Percentiles rank a stretch among this genome's conserved stretches.
phyloP scores from a whole-genome alignment of 2,888 invertebrate species.

The Pimpla rufipes region DNA sequence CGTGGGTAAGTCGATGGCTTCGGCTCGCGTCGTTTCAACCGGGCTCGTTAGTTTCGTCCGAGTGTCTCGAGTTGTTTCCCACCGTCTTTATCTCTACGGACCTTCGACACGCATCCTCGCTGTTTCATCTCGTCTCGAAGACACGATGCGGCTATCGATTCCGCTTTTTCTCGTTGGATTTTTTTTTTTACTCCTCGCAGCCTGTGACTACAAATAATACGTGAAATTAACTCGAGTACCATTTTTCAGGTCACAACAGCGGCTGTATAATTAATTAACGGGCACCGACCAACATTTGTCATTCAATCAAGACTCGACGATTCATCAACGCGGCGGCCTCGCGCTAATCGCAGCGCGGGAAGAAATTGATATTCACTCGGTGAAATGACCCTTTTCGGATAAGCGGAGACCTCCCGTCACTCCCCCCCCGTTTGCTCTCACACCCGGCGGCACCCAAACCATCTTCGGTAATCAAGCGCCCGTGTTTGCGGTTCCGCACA shows the following conservation, averaged over 20 bases:
- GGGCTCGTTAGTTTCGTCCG: background rate
- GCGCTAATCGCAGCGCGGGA: background rate
- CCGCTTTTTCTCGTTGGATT: background rate
- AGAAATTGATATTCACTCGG: constrained; percentile 9
- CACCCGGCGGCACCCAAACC: background rate
- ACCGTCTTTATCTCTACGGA: background rate
- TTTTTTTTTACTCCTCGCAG: background rate
- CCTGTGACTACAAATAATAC: no score
- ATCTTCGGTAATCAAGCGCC: background rate
- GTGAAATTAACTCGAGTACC: no score
- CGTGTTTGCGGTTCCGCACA: background rate
- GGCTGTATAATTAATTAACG: no score
- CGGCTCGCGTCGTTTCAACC: background rate
- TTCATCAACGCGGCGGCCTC: background rate
- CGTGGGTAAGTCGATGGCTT: constrained; percentile 5
- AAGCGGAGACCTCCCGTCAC: background rate
- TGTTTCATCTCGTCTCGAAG: background rate
- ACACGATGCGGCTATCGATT: background rate
- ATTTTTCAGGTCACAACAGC: no score
- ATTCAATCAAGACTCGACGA: background rate
- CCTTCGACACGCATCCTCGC: background rate
- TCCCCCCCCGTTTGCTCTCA: constrained; percentile 1
- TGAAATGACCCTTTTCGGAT: background rate
- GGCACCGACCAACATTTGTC: no score
- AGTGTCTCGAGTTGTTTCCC: background rate